Conservation (phyloP, 1,140 invertebrate species). For the Heliconius hewitsoni region DNA sequence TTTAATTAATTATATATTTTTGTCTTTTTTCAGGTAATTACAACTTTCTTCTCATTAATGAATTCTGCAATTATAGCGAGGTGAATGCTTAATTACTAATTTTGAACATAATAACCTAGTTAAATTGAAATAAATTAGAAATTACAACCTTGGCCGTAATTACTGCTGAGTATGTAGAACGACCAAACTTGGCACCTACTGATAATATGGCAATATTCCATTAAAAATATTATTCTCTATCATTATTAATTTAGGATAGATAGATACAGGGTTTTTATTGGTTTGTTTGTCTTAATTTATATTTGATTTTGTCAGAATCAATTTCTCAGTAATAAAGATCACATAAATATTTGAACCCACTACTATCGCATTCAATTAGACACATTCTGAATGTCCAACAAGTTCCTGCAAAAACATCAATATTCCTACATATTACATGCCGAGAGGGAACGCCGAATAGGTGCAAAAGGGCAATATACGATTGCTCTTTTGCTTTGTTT, state of each 20-base stretch:
- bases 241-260: too few species aligned
- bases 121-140: not conserved
- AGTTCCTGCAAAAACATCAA: not conserved
- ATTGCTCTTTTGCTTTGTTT: too few species aligned
- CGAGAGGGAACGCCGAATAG: not conserved
- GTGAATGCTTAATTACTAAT: not conserved
- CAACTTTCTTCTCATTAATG: not conserved
- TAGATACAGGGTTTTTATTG: too few species aligned
- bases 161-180: not conserved
- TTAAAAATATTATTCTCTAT: not conserved
- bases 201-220: not conserved
- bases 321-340: too few species aligned
- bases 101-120: not conserved
- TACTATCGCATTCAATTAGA: too few species aligned
- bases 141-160: constrained; percentile 6
- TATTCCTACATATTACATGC: not conserved
- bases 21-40: constrained; percentile 42
- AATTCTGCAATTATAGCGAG: not conserved
- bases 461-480: not conserved
- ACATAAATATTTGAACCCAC: too few species aligned
- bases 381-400: too few species aligned
- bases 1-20: not conserved
- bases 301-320: too few species aligned
- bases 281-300: too few species aligned
- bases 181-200: not conserved